Evolutionary conservation across 2,113 vertebrate genomes (phyloP).

Genomic region (Pituophis catenifer): DNA sequence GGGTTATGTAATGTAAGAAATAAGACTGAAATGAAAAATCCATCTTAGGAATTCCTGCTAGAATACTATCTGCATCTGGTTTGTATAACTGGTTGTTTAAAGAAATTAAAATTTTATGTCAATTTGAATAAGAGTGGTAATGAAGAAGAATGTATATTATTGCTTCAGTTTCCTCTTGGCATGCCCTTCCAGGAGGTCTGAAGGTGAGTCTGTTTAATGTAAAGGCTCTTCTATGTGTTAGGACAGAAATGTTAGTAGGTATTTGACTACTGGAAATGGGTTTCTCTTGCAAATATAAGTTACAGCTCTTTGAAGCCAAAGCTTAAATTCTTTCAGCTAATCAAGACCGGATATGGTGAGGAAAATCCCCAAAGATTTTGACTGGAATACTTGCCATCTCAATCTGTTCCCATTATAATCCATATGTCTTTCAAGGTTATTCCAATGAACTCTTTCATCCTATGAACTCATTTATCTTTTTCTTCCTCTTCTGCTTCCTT

Average conservation of each 20-base stretch:
- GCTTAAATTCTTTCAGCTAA: neutral
- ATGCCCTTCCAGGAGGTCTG: neutral
- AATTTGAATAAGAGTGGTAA: neutral
- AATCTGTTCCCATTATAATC: neutral
- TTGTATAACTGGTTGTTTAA: neutral
- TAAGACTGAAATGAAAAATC: neutral
- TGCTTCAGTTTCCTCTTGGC: neutral
- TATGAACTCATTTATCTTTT: neutral
- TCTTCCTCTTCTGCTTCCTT: neutral
- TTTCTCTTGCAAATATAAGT: neutral
- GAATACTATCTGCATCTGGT: neutral
- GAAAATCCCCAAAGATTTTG: neutral
- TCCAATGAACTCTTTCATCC: neutral
- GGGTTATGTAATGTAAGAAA: neutral
- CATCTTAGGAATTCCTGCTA: neutral
- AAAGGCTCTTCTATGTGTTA: neutral
- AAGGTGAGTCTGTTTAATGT: neutral
- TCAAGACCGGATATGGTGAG: neutral
- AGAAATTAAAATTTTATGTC: neutral
- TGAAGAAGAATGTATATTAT: neutral
- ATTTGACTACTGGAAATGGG: neutral
- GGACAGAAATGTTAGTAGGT: neutral
- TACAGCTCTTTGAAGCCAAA: neutral
- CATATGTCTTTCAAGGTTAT: neutral
- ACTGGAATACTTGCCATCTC: neutral